Base-by-base conservation (phyloP, 2,113 vertebrate species). In the Prochilodus magdalenae region DNA sequence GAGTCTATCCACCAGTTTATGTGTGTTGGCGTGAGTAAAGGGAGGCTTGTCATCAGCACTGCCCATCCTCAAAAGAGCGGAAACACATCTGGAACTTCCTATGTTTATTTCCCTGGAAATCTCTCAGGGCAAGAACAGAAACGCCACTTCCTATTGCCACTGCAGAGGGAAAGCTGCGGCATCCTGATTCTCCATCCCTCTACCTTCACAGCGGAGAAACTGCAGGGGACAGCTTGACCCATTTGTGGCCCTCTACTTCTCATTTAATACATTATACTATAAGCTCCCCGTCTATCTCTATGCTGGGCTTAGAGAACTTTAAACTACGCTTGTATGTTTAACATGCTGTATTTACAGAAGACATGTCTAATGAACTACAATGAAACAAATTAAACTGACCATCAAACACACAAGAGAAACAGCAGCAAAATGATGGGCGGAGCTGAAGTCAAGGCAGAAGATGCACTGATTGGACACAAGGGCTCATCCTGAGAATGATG, bases 401-500 rank as follows among this genome's bases (percentile, higher is more conserved):
- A 94, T 94, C 90, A 92, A 93, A 92, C 95, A 91, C 93, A 95
- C 90, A 95, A 93, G 91, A 96, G 94, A 95, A 96, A 93, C 93
- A 94, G 93, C 93, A 97, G 96, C 91, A 94, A 94, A 94, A 95
- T 94, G 91, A 95, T 90, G 91, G 93, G 87, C 89, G 93, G 92
- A 92, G 92, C 80, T 15, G 93, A 92, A 91, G 75, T 93, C 93
- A 94, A 89, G 87, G 94, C 80, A 90, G 92, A 95, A 91, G 94
- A 94, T 94, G 85, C 90, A 95, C 93, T 97, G 93, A 93, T 91
- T 90, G 95, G 96, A 89, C 96, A 98, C 93, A 95, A 90, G 90
- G 96, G 94, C 92, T 94, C 94, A 93, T 97, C 95, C 97, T 98
- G 95, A 90, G 92, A 93, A 93, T 94, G 94, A 95, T 74, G 40